A percentile compares a stretch with the other conserved stretches of the same genome.
Conservation (phyloP, 2,888 invertebrate genomes). For the Diploptera punctata region DNA sequence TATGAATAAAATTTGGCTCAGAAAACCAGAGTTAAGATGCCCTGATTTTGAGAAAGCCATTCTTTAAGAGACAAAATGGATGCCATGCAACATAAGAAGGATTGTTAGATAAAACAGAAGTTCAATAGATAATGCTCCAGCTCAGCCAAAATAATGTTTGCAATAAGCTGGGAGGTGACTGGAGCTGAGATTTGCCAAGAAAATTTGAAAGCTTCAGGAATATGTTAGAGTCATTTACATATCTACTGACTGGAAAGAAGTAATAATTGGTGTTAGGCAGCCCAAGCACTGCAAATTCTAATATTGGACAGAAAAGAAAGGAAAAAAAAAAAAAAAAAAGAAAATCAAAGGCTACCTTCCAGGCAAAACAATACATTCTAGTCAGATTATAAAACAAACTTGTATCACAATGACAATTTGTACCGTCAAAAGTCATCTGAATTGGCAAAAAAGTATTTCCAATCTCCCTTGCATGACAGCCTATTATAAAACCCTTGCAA, state of each 20-base stretch:
- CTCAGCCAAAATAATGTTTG: not conserved
- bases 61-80: not conserved
- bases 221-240: not conserved
- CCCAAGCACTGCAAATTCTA: conserved; percentile 37
- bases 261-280: conserved; percentile 32
- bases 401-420: conserved; percentile 46
- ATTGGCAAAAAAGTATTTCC: conserved; percentile 42
- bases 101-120: not conserved
- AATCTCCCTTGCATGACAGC: conserved; percentile 41
- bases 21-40: not conserved
- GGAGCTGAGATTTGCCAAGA: not conserved
- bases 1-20: not conserved
- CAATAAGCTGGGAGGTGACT: not conserved
- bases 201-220: not conserved
- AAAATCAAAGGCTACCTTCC: conserved; percentile 37
- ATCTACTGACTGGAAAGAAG: conserved; percentile 1
- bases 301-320: conserved; percentile 38
- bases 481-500: conserved; percentile 41
- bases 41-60: not conserved
- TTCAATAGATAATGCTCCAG: not conserved
- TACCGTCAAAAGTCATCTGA: conserved; percentile 44
- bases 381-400: conserved; percentile 43
- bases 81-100: not conserved
- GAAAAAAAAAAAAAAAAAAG: conserved; percentile 11
- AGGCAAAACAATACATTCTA: conserved; percentile 43